These are phyloP conservation scores for Argyresthia goedartella DNA, from an alignment of 2,888 invertebrate genomes.

Conservation along the genomic window DNA sequence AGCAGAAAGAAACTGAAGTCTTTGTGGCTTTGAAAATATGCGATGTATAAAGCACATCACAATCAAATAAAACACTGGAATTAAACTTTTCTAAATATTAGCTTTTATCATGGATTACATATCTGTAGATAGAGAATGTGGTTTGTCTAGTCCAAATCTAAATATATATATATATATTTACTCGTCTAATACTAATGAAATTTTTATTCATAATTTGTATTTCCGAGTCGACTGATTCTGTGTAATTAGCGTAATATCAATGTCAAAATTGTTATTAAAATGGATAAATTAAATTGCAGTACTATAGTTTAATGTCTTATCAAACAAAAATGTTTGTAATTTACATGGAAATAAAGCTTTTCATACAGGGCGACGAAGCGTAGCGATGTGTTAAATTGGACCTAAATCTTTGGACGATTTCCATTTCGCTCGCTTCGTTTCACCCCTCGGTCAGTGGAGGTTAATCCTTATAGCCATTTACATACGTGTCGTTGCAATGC, in stretches of 20 bases:
- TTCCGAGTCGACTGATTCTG: constrained; percentile 60
- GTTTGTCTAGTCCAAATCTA: constrained; percentile 69
- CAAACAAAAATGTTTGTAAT: not conserved
- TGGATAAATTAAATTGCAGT: not conserved
- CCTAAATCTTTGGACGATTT: not conserved
- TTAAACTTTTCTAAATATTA: constrained; percentile 63
- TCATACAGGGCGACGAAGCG: not conserved
- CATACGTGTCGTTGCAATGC: no score
- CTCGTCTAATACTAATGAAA: constrained; percentile 38
- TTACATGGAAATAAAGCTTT: not conserved
- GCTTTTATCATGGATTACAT: constrained; percentile 70
- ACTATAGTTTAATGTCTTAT: not conserved
- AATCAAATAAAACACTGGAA: constrained; percentile 44
- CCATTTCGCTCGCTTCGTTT: not conserved
- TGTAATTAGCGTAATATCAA: constrained; percentile 8
- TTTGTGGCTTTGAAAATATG: constrained; percentile 47
- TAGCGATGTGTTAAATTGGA: not conserved
- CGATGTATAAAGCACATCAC: constrained; percentile 44
- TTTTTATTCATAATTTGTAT: constrained; percentile 43
- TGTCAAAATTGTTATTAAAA: constrained; percentile 4
- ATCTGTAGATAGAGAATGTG: constrained; percentile 70
- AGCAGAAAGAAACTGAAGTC: constrained; percentile 8
- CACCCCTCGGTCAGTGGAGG: not conserved
- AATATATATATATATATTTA: constrained; percentile 66
- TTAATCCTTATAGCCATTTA: not conserved